These are phyloP conservation scores for Thymelicus lineola DNA, from an alignment of 2,888 invertebrate genomes.

Conservation along the genomic window DNA sequence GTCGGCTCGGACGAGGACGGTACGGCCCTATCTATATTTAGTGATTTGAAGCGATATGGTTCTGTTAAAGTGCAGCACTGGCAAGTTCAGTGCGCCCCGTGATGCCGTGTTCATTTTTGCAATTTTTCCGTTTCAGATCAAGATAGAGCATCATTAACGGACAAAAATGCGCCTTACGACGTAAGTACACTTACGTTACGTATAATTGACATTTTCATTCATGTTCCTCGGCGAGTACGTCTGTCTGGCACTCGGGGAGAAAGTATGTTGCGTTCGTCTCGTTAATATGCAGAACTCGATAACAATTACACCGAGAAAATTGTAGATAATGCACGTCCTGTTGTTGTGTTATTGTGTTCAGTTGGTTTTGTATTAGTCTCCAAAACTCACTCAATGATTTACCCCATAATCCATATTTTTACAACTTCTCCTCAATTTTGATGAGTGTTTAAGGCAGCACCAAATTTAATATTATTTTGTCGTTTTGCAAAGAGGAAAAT, in stretches of 20 bases:
- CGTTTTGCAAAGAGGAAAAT: too few relatives aligned
- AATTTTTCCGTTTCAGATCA: conserved; percentile 80
- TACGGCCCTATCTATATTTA: conserved; percentile 69
- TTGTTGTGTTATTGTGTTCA: conserved; percentile 9
- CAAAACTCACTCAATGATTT: not conserved
- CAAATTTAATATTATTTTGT: too few relatives aligned
- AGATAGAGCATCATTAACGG: conserved; percentile 85
- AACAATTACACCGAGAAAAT: conserved; percentile 42
- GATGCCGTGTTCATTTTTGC: conserved; percentile 57
- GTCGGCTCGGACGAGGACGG: conserved; percentile 87
- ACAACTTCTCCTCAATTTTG: not conserved
- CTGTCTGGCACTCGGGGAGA: conserved; percentile 45
- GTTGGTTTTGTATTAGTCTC: not conserved
- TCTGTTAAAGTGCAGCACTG: conserved; percentile 49
- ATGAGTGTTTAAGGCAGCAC: not conserved
- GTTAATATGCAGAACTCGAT: conserved; percentile 56
- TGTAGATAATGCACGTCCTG: conserved; percentile 31
- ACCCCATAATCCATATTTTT: not conserved
- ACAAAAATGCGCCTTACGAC: conserved; percentile 86
- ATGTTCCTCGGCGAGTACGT: conserved; percentile 45
- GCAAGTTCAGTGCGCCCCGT: conserved; percentile 46
- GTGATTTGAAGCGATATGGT: conserved; percentile 53
- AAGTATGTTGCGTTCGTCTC: conserved; percentile 47
- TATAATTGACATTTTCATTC: conserved; percentile 57
- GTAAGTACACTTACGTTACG: conserved; percentile 77